phyloP scores from a whole-genome alignment of 2,888 invertebrate species.

The Thereva unica region DNA sequence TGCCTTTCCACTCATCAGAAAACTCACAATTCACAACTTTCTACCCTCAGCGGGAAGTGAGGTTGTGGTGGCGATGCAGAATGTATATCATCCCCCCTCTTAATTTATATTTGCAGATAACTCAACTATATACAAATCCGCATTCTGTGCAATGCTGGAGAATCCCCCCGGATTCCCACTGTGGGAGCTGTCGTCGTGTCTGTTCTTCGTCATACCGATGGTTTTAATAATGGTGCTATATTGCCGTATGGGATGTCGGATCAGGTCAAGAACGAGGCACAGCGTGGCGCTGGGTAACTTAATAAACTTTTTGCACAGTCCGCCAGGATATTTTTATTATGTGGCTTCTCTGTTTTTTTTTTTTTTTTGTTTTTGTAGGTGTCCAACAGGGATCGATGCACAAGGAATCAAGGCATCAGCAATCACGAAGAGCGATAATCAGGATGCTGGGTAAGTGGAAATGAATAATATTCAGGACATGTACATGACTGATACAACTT shows the following conservation, averaged over 20 bases:
- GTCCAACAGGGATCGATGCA: constrained; percentile 68
- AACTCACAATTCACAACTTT: too few species aligned
- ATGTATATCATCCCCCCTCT: background rate
- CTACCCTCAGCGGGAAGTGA: too few species aligned
- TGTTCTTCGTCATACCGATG: constrained; percentile 80
- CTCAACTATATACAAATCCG: constrained; percentile 69
- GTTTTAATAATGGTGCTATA: constrained; percentile 78
- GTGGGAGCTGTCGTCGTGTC: constrained; percentile 77
- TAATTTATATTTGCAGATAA: constrained; percentile 53
- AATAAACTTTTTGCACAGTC: constrained; percentile 18
- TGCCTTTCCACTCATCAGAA: too few species aligned
- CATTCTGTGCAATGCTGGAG: constrained; percentile 76
- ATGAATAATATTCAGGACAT: background rate
- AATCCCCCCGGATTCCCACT: constrained; percentile 68
- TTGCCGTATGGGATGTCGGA: constrained; percentile 74
- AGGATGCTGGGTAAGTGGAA: constrained; percentile 74
- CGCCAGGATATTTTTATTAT: constrained; percentile 8
- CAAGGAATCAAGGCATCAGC: constrained; percentile 69
- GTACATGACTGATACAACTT: too few species aligned
- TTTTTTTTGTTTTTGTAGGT: too few species aligned
- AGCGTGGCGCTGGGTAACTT: constrained; percentile 58
- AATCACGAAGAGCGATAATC: constrained; percentile 74
- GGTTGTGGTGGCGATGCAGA: background rate
- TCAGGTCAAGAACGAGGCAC: constrained; percentile 61
- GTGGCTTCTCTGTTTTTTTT: constrained; percentile 18